phyloP scores from a whole-genome alignment of 2,113 vertebrate genomes.

The Spea bombifrons region DNA sequence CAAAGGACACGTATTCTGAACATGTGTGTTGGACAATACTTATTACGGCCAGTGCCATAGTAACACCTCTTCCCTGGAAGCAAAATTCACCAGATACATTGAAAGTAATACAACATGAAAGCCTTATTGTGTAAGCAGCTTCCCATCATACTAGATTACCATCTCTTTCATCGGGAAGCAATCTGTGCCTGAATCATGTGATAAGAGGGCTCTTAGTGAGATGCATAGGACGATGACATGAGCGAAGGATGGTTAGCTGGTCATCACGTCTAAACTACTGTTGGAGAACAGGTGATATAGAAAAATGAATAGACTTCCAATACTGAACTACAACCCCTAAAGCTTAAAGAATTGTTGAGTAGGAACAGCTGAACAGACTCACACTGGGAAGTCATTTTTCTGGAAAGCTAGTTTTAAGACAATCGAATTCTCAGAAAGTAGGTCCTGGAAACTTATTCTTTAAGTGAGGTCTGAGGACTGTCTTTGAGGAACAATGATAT shows the following conservation, averaged over 20 bases:
- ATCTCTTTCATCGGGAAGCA: constrained; percentile 21
- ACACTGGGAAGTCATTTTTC: no score
- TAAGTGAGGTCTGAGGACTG: no score
- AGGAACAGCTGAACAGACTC: no score
- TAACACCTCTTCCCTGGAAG: constrained; percentile 10
- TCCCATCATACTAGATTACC: constrained; percentile 45
- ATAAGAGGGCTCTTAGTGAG: constrained; percentile 11
- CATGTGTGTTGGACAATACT: background rate
- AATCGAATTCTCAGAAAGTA: no score
- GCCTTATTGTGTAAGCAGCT: constrained; percentile 52
- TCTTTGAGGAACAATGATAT: no score
- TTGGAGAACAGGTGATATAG: background rate
- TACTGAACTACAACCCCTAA: no score
- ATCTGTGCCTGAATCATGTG: constrained; percentile 34
- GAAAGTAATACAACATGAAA: constrained; percentile 24
- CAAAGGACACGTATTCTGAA: background rate
- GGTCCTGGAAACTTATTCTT: no score
- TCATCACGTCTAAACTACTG: background rate
- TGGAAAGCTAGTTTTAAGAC: no score
- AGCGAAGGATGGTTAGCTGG: background rate
- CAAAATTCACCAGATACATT: background rate
- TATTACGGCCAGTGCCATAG: background rate
- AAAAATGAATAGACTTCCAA: background rate
- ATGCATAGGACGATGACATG: background rate
- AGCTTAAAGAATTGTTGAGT: no score